Evolutionary conservation across 53 echinoderm and acorn worm genomes (phyloP), one percentile per base, ranked within the genome.

Genomic region (Henricia sp.): DNA sequence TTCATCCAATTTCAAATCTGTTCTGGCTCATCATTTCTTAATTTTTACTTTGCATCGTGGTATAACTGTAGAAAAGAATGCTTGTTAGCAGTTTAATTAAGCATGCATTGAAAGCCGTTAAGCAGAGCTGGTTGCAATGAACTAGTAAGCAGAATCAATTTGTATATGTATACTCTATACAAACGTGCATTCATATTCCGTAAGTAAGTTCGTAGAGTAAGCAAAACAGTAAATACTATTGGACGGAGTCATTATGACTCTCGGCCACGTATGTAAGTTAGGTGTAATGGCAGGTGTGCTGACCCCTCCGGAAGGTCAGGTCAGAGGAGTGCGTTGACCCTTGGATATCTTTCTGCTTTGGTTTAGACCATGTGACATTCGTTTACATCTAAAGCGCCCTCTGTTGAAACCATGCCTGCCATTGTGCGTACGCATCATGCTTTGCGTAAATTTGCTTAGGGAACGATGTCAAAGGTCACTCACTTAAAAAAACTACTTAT

Each of bases 81-180:
- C 67, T 67, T 59, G 37, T 37, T 38, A 21, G 9, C 67, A 26
- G 67, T 67, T 46, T 67, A 1, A 10, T 46, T 25, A 72, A 72
- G 37, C 55, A 39, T 74, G 56, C 74, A 55, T 19, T 60, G n/a
- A n/a, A n/a, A n/a, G n/a, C n/a, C n/a, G n/a, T 44, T 60, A 77
- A 25, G 30, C 77, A 43, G 77, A 60, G 36, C 37, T 37, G 37
- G 11, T 34, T 65, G 80, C 62, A 48, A 80, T 58, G n/a, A n/a
- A 64, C 48, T 24, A 52, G 52, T 28, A 27, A 42, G 16, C 16
- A 23, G 80, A 80, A 64, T 37, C 16, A 64, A 64, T 25, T 43
- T 14, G 37, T 77, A 60, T 77, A 30, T n/a, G n/a, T n/a, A n/a
- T n/a, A n/a, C n/a, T n/a, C n/a, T 58, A 76, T 38, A 57, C 76